These are phyloP conservation scores for Drosophila planitibia DNA, from an alignment of 2,888 invertebrate species.

Conservation along the genomic window DNA sequence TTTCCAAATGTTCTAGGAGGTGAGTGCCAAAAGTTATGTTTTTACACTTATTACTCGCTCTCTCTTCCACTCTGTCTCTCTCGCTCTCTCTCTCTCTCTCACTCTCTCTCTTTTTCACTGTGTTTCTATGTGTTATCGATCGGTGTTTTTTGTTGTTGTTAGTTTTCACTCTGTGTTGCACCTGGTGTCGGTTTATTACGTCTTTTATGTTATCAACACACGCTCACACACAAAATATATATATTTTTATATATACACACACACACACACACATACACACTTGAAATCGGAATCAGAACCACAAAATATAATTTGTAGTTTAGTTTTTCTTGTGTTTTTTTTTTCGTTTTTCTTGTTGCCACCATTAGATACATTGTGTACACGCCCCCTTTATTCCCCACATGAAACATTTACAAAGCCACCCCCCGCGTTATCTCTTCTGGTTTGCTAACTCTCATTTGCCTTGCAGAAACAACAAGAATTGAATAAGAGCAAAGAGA, in stretches of 20 bases:
- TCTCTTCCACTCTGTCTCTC: conserved; percentile 18
- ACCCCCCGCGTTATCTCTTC: conserved; percentile 3
- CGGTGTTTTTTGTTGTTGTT: conserved; percentile 6
- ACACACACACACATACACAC: background rate
- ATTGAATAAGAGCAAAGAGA: conserved; percentile 94
- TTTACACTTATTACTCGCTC: conserved; percentile 50
- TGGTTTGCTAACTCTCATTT: conserved; percentile 4
- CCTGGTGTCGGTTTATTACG: conserved; percentile 70
- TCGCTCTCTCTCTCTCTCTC: conserved; percentile 26
- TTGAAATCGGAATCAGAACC: background rate
- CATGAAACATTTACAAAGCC: conserved; percentile 9
- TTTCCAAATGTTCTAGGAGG: conserved; percentile 78
- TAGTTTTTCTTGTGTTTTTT: conserved; percentile 6
- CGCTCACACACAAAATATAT: conserved; percentile 5
- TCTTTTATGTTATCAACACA: conserved; percentile 28
- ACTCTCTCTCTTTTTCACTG: conserved; percentile 7
- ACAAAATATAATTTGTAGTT: conserved; percentile 13
- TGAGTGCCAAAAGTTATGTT: conserved; percentile 76
- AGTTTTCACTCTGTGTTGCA: conserved; percentile 39
- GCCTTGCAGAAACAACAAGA: conserved; percentile 92
- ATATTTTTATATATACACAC: background rate
- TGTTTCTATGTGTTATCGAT: conserved; percentile 12
- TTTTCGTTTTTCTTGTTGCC: conserved; percentile 6
- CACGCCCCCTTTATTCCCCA: conserved; percentile 7
- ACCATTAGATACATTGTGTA: conserved; percentile 20